These are phyloP conservation scores for Eumaeus atala DNA, from an alignment of 1,140 invertebrate species.

Conservation along the genomic window DNA sequence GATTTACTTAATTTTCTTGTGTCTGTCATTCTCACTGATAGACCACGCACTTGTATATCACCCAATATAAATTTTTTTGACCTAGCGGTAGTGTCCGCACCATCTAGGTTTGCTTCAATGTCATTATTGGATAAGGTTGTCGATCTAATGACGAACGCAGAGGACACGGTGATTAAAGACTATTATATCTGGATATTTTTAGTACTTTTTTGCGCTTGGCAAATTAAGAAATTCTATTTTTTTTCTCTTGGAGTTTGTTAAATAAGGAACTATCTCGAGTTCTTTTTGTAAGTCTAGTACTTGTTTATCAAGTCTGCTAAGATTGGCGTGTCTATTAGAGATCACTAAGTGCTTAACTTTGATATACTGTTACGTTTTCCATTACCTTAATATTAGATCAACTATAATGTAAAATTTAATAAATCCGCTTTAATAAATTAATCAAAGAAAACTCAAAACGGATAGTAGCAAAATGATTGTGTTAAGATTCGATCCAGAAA, in stretches of 20 bases:
- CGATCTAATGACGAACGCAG: neutral
- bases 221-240: neutral
- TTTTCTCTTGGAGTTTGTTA: neutral
- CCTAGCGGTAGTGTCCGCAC: neutral
- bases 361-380: too few relatives aligned
- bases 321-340: too few relatives aligned
- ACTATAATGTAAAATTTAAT: too few relatives aligned
- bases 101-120: neutral
- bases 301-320: too few relatives aligned
- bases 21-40: neutral
- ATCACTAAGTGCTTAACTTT: too few relatives aligned
- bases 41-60: neutral
- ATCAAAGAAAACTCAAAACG: too few relatives aligned
- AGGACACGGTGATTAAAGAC: too few relatives aligned
- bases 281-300: too few relatives aligned
- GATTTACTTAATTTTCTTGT: neutral
- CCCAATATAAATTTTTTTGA: neutral
- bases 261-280: neutral
- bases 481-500: too few relatives aligned
- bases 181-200: neutral
- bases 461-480: too few relatives aligned
- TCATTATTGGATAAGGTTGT: neutral
- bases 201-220: neutral
- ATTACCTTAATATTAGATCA: too few relatives aligned
- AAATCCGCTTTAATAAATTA: too few relatives aligned